Conservation (phyloP, 2,113 vertebrate genomes). For the Phocoena phocoena region DNA sequence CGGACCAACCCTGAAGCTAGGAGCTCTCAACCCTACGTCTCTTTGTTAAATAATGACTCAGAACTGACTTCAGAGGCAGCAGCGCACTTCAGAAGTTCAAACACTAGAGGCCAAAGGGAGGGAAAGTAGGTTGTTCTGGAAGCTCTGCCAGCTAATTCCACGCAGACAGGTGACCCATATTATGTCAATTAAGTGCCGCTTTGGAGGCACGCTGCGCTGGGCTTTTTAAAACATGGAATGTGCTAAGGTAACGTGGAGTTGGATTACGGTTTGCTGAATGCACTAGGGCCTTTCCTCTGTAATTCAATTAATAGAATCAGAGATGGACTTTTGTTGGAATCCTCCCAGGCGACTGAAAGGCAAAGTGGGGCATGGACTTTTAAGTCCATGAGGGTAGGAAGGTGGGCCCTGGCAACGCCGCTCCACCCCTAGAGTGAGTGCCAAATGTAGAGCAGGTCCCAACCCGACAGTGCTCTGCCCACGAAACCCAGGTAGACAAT, state of each 20-base stretch:
- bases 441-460: neutral
- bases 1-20: neutral
- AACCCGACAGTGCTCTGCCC: neutral
- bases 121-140: conserved; percentile 73
- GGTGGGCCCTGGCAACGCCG: neutral
- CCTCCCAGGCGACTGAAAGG: neutral
- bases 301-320: neutral
- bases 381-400: neutral
- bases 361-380: conserved; percentile 45
- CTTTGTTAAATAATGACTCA: conserved; percentile 46
- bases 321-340: neutral
- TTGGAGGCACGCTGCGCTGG: neutral
- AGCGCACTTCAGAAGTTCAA: conserved; percentile 36
- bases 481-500: neutral
- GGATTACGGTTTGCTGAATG: neutral
- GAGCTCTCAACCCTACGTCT: neutral
- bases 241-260: conserved; percentile 36
- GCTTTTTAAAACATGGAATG: conserved; percentile 33
- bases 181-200: conserved; percentile 75
- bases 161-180: conserved; percentile 81
- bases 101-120: conserved; percentile 35
- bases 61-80: neutral
- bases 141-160: conserved; percentile 54
- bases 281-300: conserved; percentile 43
- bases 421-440: accelerated